Conservation (phyloP, 2,797 vertebrate species). For the Stomatorhinus walkeri region DNA sequence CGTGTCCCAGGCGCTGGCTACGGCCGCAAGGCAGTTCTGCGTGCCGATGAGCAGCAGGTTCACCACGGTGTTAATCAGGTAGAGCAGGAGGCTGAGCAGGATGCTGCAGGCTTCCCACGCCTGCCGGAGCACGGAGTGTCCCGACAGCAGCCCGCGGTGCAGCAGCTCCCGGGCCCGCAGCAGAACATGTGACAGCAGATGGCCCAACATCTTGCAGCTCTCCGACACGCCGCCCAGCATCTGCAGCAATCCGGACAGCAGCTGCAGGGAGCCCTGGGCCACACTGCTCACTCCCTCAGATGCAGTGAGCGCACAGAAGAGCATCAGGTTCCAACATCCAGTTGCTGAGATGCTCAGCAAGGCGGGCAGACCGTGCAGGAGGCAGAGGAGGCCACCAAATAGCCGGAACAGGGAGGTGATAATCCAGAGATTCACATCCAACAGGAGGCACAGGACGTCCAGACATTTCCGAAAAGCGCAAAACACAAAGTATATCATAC, state of each 20-base stretch:
- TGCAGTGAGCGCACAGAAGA: constrained; percentile 52
- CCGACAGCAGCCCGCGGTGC: constrained; percentile 66
- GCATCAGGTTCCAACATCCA: constrained; percentile 61
- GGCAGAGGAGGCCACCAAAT: constrained; percentile 58
- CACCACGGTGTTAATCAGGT: constrained; percentile 81
- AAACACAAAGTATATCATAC: constrained; percentile 55
- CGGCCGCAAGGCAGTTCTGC: constrained; percentile 70
- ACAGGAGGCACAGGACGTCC: constrained; percentile 59
- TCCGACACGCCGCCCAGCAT: constrained; percentile 70
- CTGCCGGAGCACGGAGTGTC: constrained; percentile 63
- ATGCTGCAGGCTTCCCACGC: constrained; percentile 74
- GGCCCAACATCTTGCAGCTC: constrained; percentile 78
- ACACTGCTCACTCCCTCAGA: constrained; percentile 52
- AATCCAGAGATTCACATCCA: constrained; percentile 83
- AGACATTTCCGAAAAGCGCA: constrained; percentile 53
- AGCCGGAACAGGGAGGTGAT: constrained; percentile 71
- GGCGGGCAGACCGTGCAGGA: constrained; percentile 67
- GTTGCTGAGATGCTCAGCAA: constrained; percentile 51
- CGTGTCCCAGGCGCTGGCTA: constrained; percentile 68
- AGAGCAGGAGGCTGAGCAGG: constrained; percentile 73
- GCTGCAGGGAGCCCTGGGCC: constrained; percentile 45
- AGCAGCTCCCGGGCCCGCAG: constrained; percentile 74
- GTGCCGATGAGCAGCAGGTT: constrained; percentile 80
- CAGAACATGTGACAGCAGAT: constrained; percentile 71
- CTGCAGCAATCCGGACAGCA: constrained; percentile 54